Conservation (phyloP, 2,797 vertebrate species). For the Enteromius fasciolatus region DNA sequence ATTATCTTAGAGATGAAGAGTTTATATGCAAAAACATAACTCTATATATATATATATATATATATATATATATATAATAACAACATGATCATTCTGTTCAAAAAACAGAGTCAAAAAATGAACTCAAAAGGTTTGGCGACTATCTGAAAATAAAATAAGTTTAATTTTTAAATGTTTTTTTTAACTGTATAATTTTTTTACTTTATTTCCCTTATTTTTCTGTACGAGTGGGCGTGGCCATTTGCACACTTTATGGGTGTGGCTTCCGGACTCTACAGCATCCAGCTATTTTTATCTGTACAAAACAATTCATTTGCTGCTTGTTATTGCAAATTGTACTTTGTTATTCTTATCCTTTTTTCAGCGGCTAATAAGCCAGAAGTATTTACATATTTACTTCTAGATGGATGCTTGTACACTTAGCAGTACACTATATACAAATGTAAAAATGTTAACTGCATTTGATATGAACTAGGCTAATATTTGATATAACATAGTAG, state of each 20-base stretch:
- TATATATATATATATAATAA: too few relatives aligned
- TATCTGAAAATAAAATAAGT: background rate
- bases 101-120: too few relatives aligned
- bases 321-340: background rate
- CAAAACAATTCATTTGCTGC: background rate
- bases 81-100: too few relatives aligned
- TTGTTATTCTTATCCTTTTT: too few relatives aligned
- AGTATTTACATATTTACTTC: background rate
- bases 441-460: background rate
- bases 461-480: too few relatives aligned
- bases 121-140: background rate
- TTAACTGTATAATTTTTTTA: background rate
- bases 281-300: background rate
- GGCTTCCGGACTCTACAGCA: background rate
- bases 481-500: background rate
- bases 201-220: background rate
- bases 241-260: background rate
- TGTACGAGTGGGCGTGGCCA: background rate
- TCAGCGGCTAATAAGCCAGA: background rate
- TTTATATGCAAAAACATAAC: background rate
- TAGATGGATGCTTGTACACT: background rate
- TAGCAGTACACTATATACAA: background rate
- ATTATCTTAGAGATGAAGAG: background rate
- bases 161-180: background rate
- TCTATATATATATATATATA: too few relatives aligned